phyloP scores from a whole-genome alignment of 2,888 invertebrate genomes.

The Acanthosepion esculentum region DNA sequence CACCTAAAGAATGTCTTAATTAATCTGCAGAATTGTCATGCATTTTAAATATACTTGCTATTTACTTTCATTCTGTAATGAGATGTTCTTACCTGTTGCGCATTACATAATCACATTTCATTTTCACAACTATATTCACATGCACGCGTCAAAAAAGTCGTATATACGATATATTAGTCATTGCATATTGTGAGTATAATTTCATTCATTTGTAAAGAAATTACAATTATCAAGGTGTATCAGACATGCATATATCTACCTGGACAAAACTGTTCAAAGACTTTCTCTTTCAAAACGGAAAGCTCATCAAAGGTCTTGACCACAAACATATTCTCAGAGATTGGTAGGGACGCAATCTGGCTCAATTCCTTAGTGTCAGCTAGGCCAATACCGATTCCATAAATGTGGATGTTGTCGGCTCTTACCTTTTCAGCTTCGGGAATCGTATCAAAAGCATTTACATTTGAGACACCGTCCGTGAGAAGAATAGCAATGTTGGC shows the following conservation, averaged over 20 bases:
- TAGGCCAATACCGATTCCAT: constrained; percentile 60
- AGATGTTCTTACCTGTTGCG: neutral
- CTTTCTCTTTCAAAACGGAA: constrained; percentile 54
- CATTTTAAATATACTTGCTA: neutral
- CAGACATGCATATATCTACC: constrained; percentile 52
- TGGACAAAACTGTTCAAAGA: constrained; percentile 59
- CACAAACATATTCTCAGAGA: constrained; percentile 58
- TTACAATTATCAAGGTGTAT: neutral
- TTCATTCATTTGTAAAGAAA: neutral
- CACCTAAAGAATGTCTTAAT: no score
- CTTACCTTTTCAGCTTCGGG: constrained; percentile 62
- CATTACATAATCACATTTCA: neutral
- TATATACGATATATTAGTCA: no score
- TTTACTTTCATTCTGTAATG: neutral
- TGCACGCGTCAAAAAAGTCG: no score
- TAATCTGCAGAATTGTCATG: no score
- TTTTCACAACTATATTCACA: no score
- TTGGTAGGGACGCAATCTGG: constrained; percentile 61
- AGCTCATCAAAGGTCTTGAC: constrained; percentile 55
- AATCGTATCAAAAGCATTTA: constrained; percentile 65
- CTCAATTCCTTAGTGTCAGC: constrained; percentile 62
- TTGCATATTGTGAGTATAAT: neutral
- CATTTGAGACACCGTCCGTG: constrained; percentile 63
- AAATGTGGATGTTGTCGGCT: constrained; percentile 52
- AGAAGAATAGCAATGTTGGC: constrained; percentile 44